Conservation (phyloP, 2,797 vertebrate genomes). For the Mormyrops attenuatus region DNA sequence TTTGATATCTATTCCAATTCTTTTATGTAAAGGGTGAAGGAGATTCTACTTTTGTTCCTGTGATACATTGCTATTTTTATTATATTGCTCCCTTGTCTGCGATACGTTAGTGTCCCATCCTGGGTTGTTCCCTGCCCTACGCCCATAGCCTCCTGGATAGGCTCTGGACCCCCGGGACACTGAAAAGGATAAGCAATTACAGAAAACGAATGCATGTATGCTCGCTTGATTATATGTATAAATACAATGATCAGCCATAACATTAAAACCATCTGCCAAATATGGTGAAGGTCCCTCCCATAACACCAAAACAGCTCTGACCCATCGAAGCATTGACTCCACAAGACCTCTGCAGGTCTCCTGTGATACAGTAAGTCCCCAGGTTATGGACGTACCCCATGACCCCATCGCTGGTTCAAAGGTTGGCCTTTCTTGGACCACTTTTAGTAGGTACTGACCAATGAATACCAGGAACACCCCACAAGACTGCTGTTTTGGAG, state of each 20-base stretch:
- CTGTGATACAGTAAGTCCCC: neutral
- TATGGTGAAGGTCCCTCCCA: neutral
- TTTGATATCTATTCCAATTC: neutral
- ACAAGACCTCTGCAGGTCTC: neutral
- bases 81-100: neutral
- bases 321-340: neutral
- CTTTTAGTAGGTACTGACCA: neutral
- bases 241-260: neutral
- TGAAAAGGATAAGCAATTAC: neutral
- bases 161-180: neutral
- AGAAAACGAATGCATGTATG: neutral
- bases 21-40: neutral
- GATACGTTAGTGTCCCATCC: neutral
- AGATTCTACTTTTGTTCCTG: neutral
- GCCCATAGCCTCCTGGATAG: neutral
- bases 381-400: neutral
- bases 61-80: neutral
- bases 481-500: neutral
- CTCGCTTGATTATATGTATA: neutral
- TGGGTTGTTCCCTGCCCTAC: neutral
- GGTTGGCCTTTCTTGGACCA: neutral
- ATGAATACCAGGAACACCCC: neutral
- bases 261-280: neutral
- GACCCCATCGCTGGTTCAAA: neutral
- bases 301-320: neutral